These are phyloP conservation scores for Odontesthes bonariensis DNA, from an alignment of 2,113 vertebrate genomes.

Conservation along the genomic window DNA sequence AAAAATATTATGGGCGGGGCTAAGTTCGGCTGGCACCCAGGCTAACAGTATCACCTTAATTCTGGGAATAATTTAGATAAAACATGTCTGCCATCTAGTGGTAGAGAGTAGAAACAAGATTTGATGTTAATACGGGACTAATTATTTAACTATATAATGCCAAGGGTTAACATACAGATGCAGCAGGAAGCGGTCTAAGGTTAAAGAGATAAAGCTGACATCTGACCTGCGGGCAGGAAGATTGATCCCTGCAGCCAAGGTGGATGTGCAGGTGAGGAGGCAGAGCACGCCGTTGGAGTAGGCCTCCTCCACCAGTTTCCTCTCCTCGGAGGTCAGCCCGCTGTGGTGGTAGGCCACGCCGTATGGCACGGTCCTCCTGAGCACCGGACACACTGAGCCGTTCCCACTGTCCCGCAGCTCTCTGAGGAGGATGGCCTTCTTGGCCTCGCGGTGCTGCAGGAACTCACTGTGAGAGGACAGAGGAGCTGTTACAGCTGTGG, in stretches of 20 bases:
- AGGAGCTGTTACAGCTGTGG: background rate
- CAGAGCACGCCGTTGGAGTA: slow-evolving; percentile 91
- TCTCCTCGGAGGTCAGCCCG: slow-evolving; percentile 91
- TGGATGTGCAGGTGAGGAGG: slow-evolving; percentile 95
- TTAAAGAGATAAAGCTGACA: background rate
- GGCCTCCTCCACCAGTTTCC: slow-evolving; percentile 91
- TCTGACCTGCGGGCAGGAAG: slow-evolving; percentile 93
- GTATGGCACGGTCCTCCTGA: slow-evolving; percentile 87
- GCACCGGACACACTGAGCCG: slow-evolving; percentile 88
- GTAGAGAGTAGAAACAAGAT: too few species aligned
- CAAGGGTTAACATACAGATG: background rate
- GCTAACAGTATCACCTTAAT: too few species aligned
- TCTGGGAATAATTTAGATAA: too few species aligned
- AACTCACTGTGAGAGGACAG: slow-evolving; percentile 80
- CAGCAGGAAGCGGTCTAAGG: too few species aligned
- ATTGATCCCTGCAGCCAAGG: slow-evolving; percentile 95
- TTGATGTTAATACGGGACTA: too few species aligned
- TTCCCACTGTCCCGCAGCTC: slow-evolving; percentile 83
- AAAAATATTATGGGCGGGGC: too few species aligned
- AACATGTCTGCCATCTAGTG: too few species aligned
- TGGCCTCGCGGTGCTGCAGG: slow-evolving; percentile 78
- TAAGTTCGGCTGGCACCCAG: too few species aligned
- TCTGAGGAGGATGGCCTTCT: slow-evolving; percentile 86
- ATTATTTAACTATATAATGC: too few species aligned
- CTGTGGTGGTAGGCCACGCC: slow-evolving; percentile 97